These are phyloP conservation scores for Formicarius rufipectus DNA, from an alignment of 2,113 vertebrate genomes.

Conservation along the genomic window DNA sequence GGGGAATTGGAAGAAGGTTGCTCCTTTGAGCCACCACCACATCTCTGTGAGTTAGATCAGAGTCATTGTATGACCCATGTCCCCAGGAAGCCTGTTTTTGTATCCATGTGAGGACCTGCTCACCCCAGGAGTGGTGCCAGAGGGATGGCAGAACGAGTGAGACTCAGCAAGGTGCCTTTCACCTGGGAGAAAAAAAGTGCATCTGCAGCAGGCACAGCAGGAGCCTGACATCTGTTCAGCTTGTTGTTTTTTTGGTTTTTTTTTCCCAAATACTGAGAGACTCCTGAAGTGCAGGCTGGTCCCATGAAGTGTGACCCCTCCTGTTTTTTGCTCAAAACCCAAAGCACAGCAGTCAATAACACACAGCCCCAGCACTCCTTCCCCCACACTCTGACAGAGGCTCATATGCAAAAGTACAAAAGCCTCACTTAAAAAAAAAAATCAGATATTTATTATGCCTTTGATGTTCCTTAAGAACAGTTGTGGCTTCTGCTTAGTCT, in stretches of 20 bases:
- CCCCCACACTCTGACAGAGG: not conserved
- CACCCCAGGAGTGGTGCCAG: not conserved
- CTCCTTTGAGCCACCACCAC: not conserved
- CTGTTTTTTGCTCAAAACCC: not conserved
- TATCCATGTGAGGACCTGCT: too few relatives aligned
- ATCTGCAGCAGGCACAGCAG: not conserved
- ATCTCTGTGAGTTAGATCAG: not conserved
- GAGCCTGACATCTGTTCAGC: not conserved
- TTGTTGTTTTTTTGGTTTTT: not conserved
- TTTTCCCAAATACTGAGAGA: not conserved
- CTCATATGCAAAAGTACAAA: slow-evolving; percentile 34
- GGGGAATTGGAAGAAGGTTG: not conserved
- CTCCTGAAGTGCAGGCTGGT: not conserved
- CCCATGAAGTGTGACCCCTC: not conserved
- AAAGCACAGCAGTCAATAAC: not conserved
- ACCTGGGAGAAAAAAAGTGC: not conserved
- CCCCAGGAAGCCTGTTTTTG: not conserved
- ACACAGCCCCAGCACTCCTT: accelerated
- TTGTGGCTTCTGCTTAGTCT: slow-evolving; percentile 83
- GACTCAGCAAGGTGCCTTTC: not conserved
- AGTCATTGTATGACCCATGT: accelerated
- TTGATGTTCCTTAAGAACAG: slow-evolving; percentile 88
- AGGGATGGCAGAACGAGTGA: not conserved
- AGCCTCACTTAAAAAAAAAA: slow-evolving; percentile 7
- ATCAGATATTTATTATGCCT: slow-evolving; percentile 69